phyloP scores from a whole-genome alignment of 2,797 vertebrate species.

The Fundulus diaphanus region DNA sequence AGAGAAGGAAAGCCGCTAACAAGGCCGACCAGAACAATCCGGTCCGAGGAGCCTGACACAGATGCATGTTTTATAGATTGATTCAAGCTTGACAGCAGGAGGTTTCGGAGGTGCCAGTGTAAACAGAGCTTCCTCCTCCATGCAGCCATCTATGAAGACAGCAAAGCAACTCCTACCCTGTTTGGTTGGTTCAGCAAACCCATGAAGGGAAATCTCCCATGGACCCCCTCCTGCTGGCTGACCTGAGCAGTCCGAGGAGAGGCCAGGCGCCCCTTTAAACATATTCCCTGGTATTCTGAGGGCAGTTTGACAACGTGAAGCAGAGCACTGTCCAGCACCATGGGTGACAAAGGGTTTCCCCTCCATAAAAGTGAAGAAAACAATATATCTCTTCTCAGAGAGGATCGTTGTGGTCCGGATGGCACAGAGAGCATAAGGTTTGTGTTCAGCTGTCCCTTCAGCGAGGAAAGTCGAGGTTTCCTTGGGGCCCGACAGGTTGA shows the following conservation, averaged over 20 bases:
- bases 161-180: constrained; percentile 40
- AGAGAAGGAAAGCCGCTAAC: no score
- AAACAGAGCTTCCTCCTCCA: constrained; percentile 38
- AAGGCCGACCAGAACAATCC: no score
- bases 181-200: constrained; percentile 22
- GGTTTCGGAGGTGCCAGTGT: constrained; percentile 46
- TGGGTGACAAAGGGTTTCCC: constrained; percentile 35
- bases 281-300: constrained; percentile 38
- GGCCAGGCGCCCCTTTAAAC: constrained; percentile 68
- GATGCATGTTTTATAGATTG: no score
- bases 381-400: constrained; percentile 7
- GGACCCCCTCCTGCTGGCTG: constrained; percentile 52
- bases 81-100: no score
- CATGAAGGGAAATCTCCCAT: constrained; percentile 44
- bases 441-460: constrained; percentile 22
- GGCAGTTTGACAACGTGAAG: constrained; percentile 49
- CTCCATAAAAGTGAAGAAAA: constrained; percentile 23
- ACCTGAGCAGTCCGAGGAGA: constrained; percentile 59
- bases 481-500: constrained; percentile 7
- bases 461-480: not conserved
- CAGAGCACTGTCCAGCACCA: constrained; percentile 73
- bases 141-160: constrained; percentile 46
- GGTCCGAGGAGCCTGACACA: no score
- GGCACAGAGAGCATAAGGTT: constrained; percentile 55
- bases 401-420: constrained; percentile 35